Base-by-base conservation (phyloP, 1,140 invertebrate species). In the Chrysomallon squamiferum region DNA sequence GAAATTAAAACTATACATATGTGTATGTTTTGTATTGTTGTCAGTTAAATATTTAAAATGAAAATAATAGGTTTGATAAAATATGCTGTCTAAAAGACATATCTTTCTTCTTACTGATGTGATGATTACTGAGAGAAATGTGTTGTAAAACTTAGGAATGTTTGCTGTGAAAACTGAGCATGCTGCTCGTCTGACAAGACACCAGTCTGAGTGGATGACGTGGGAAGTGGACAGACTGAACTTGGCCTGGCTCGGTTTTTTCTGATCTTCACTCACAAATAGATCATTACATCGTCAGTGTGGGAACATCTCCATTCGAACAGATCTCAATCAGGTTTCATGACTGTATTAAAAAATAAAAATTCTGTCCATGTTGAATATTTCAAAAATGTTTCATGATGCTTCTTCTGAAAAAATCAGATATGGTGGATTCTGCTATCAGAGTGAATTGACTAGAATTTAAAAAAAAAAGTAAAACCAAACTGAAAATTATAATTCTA, bases 181-280 rank as follows among this genome's bases (percentile, higher is more conserved):
- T 65, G 68, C 75, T 33, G 72, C 72, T 7, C 43, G 57, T 11
- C 56, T 74, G n/a, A 41, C 56, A 15, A 59, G 75, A 11, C 62
- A 72, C 11, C 49, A 60, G 0, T 15, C 25, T 1, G 68, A 54
- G 0, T 68, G 63, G 45, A 77, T 77, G 70, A 65, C 63, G 1
- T 77, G 68, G 68, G 57, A 25, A 0, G 60, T 9, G 11, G 49
- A 54, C 59, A 47, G 27, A 7, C 62, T 77, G 2, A 60, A 60
- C 11, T 50, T 77, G 18, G 70, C 72, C 11, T 77, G 75, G 75
- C 58, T 77, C 1, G 72, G 75, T 33, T 77, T 77, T n/a, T 45
- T 49, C 52, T 33, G 75, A 77, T 65, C 32, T 68, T 27, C 75
- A 77, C 59, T 72, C 75, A 1, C 64, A 59, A 20, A 66, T 77